These are phyloP conservation scores for Falco naumanni DNA, from an alignment of 2,797 vertebrate genomes.

Conservation along the genomic window DNA sequence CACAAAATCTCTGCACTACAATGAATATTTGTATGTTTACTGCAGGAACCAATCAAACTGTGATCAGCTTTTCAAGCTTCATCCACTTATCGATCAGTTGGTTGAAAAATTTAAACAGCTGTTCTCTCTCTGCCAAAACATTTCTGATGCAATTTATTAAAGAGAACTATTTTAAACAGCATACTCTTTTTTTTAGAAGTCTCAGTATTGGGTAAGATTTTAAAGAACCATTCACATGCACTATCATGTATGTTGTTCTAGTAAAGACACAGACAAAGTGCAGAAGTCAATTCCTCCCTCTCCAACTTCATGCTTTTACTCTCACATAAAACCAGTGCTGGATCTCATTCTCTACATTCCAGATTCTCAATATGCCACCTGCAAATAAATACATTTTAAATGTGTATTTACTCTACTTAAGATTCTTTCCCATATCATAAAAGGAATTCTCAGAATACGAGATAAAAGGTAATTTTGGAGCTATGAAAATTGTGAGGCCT, in stretches of 20 bases:
- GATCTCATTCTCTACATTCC: neutral
- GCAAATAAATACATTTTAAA: neutral
- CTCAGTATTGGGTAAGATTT: neutral
- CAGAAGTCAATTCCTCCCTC: neutral
- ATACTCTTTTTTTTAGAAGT: neutral
- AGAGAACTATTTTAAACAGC: neutral
- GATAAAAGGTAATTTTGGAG: neutral
- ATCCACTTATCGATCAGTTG: constrained; percentile 31
- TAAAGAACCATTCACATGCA: neutral
- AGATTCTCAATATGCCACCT: neutral
- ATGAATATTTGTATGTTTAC: neutral
- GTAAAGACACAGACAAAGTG: neutral
- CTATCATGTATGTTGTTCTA: neutral
- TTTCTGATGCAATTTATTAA: constrained; percentile 5
- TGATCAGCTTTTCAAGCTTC: constrained; percentile 49
- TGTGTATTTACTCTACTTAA: neutral
- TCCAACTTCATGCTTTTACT: neutral
- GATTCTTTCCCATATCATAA: neutral
- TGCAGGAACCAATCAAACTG: neutral
- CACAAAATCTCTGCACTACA: neutral
- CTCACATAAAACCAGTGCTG: neutral
- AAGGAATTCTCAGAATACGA: neutral
- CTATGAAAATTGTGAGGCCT: neutral
- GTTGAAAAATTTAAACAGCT: constrained; percentile 42
- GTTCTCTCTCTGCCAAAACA: neutral